Conservation (phyloP, 2,113 vertebrate species). For the Canis aureus region DNA sequence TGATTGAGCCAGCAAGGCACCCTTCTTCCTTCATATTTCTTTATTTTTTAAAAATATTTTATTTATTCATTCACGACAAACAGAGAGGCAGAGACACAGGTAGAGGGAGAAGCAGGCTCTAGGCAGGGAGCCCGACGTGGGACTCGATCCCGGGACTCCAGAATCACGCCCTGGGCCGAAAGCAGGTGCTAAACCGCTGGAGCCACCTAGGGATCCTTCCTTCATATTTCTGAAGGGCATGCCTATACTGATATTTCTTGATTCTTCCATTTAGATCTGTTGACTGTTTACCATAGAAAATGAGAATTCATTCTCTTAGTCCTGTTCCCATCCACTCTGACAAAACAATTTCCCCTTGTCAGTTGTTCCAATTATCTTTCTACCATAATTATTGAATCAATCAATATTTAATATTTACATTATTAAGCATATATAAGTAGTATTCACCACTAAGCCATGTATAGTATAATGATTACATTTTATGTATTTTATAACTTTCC, state of each 20-base stretch:
- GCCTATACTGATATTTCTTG: neutral
- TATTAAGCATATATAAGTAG: neutral
- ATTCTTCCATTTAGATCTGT: neutral
- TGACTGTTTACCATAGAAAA: neutral
- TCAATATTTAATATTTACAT: neutral
- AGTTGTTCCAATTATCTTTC: neutral
- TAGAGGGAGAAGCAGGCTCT: no score
- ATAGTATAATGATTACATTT: neutral
- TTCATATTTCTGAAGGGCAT: neutral
- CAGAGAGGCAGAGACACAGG: no score
- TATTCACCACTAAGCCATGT: neutral
- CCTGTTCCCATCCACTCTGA: neutral
- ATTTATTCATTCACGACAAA: no score
- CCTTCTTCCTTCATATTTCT: neutral
- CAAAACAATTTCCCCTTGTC: neutral
- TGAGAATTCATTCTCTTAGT: neutral
- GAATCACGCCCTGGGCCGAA: no score
- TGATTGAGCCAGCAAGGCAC: neutral
- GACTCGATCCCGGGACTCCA: no score
- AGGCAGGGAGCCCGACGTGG: no score
- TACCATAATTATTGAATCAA: neutral
- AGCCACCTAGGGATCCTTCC: neutral
- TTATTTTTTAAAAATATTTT: no score
- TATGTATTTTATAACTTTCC: neutral
- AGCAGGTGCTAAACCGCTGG: no score